These are phyloP conservation scores for Tichodroma muraria DNA, from an alignment of 2,113 vertebrate genomes.

Conservation along the genomic window DNA sequence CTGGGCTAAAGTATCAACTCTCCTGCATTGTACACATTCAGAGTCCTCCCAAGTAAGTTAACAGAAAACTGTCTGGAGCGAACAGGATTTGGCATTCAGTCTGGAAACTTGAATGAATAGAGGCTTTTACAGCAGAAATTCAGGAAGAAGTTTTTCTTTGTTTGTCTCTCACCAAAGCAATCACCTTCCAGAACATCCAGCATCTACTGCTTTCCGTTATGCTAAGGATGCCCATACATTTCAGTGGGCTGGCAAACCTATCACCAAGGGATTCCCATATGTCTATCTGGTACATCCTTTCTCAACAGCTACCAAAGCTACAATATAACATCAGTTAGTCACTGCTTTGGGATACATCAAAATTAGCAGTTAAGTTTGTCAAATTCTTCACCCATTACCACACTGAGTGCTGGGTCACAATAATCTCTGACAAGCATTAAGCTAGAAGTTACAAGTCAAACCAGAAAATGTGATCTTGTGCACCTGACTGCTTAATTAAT, in stretches of 20 bases:
- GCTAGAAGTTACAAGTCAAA: not conserved
- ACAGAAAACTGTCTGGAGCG: not conserved
- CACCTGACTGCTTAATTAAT: not conserved
- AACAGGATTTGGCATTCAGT: not conserved
- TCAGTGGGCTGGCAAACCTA: not conserved
- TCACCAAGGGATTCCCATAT: not conserved
- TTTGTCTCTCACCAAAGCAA: not conserved
- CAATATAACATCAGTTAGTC: not conserved
- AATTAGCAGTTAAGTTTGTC: not conserved
- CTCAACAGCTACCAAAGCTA: not conserved
- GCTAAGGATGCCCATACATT: not conserved
- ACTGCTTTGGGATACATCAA: not conserved
- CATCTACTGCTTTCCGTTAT: not conserved
- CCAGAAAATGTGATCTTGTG: not conserved
- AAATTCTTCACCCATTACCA: not conserved
- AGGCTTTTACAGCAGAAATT: not conserved
- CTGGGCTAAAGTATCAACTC: not conserved
- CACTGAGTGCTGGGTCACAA: not conserved
- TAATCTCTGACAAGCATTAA: not conserved
- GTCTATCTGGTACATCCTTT: not conserved
- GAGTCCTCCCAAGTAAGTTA: not conserved
- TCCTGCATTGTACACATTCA: not conserved
- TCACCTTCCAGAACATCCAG: not conserved
- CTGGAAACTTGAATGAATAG: conserved; percentile 5
- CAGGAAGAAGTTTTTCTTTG: not conserved